Conservation (phyloP, 2,113 vertebrate species). For the Typhlomys cinereus region DNA sequence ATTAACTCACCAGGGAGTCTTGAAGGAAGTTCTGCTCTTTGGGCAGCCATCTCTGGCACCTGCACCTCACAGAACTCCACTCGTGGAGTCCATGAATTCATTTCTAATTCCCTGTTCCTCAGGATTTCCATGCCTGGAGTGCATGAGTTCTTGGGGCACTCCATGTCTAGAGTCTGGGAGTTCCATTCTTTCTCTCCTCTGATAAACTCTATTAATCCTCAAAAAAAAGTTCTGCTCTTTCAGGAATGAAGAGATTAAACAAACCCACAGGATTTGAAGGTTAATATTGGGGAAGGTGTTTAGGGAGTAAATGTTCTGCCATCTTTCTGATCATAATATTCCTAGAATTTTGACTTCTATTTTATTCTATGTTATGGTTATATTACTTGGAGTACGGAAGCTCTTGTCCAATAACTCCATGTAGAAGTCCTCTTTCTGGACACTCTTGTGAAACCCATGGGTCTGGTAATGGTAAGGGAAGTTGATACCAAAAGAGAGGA, state of each 20-base stretch:
- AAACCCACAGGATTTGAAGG: background rate
- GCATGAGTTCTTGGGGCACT: too few species aligned
- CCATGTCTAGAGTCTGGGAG: too few species aligned
- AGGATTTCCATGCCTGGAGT: too few species aligned
- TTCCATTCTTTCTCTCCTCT: too few species aligned
- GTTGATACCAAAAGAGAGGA: background rate
- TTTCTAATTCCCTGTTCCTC: too few species aligned
- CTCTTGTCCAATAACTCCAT: background rate
- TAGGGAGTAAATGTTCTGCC: background rate
- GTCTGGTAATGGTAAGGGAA: too few species aligned
- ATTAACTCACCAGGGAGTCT: background rate
- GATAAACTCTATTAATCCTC: too few species aligned
- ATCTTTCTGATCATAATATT: background rate
- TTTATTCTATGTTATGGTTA: background rate
- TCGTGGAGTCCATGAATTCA: too few species aligned
- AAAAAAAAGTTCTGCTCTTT: background rate
- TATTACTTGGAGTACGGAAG: background rate
- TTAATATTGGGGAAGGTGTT: background rate
- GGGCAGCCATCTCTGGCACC: too few species aligned
- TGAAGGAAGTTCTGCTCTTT: background rate
- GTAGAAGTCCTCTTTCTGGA: background rate
- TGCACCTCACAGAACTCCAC: too few species aligned
- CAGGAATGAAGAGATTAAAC: background rate
- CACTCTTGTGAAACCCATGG: accelerated
- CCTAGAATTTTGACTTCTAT: background rate